Base-by-base conservation (phyloP, 2,113 vertebrate genomes). In the Saccopteryx leptura region DNA sequence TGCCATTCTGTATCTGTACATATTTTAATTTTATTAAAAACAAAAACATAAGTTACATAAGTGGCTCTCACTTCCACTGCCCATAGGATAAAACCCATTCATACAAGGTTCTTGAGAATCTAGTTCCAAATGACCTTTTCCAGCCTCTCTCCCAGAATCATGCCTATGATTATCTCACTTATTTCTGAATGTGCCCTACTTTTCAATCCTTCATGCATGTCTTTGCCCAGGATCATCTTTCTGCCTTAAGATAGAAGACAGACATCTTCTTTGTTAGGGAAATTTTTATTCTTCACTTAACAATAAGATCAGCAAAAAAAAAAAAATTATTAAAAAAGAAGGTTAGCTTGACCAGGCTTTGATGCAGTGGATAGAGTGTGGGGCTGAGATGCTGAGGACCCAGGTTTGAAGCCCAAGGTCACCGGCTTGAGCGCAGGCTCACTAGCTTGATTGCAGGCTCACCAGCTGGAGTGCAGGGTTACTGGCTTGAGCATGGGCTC, bases 21-120 rank as follows among this genome's bases (percentile, higher is more conserved):
- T 66, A 50, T 81, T 91, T 95, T 79, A 60, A 13, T 69, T 88
- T 71, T 75, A 58, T 89, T 74, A 46, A 72, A 50, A 81, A 48
- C 58, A 88, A 82, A 93, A 39, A 39, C 23, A 1, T 7, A 81
- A 66, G n/a, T 88, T 75, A 39, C 39, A 39, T 39, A 54, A 50
- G 15, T 12, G 28, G 75, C 58, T 82, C 60, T 33, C 60, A 68
- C 68, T 82, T 88, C 23, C 24, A 75, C 60, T 61, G 69, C 10
- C 39, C 68, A 68, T 39, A 66, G 56, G 31, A 87, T 52, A 75
- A 91, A 80, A 66, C 60, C 60, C 31, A 58, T 81, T 75, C 26
- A 50, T 75, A 66, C 23, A 71, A 63, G 7, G 6, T 74, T 58
- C 17, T 81, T 91, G 26, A 66, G 33, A 60, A 17, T 66, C 83